phyloP scores from a whole-genome alignment of 2,113 vertebrate genomes.

The Macrotus californicus region DNA sequence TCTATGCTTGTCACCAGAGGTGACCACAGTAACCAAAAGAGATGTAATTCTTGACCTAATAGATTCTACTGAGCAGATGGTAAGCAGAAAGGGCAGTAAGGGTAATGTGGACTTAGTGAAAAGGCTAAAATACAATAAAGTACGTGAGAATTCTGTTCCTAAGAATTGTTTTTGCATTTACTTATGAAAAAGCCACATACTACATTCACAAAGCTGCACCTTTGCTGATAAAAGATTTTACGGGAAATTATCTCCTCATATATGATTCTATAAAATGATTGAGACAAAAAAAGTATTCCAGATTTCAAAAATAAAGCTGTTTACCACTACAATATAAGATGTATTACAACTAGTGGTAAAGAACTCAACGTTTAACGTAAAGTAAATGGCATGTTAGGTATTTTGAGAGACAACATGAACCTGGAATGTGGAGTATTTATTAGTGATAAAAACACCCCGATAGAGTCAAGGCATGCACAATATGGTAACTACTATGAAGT shows the following conservation, averaged over 20 bases:
- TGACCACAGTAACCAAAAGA: accelerated
- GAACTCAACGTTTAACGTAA: not conserved
- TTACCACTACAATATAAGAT: not conserved
- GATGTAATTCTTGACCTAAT: not conserved
- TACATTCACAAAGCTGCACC: not conserved
- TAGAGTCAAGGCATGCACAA: not conserved
- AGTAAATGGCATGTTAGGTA: not conserved
- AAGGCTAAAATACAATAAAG: not conserved
- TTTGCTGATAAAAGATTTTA: not conserved
- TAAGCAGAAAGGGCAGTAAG: too few relatives aligned
- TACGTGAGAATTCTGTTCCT: not conserved
- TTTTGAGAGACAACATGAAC: not conserved
- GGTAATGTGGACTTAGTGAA: too few relatives aligned
- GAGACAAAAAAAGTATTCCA: not conserved
- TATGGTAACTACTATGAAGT: too few relatives aligned
- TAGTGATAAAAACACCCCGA: not conserved
- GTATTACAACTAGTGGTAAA: not conserved
- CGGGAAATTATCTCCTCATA: not conserved
- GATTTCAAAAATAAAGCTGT: not conserved
- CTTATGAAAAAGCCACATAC: not conserved
- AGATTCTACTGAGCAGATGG: not conserved
- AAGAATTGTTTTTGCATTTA: not conserved
- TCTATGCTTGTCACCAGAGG: not conserved
- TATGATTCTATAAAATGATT: not conserved
- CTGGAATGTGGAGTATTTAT: not conserved